Percentiles rank a stretch among this genome's conserved stretches.
phyloP scores from a whole-genome alignment of 2,113 vertebrate genomes.

The Toxostoma redivivum region DNA sequence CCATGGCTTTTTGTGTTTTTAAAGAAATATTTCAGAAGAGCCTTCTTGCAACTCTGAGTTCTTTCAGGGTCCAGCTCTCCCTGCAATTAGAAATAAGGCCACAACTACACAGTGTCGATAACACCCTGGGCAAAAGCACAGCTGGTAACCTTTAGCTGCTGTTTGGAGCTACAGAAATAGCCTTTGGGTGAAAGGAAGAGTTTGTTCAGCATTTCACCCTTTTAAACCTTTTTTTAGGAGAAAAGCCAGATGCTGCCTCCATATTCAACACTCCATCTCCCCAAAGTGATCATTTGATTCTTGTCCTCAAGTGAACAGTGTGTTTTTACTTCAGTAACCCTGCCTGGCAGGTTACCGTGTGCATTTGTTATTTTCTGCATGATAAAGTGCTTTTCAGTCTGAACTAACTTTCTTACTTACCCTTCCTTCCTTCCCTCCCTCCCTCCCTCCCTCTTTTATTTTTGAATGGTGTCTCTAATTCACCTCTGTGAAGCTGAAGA shows the following conservation, averaged over 20 bases:
- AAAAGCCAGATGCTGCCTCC: constrained; percentile 1
- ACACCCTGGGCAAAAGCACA: not conserved
- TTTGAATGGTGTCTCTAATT: not conserved
- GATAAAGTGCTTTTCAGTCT: not conserved
- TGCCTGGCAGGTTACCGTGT: not conserved
- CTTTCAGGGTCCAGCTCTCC: not conserved
- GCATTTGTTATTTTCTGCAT: not conserved
- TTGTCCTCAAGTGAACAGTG: not conserved
- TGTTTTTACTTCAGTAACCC: constrained; percentile 3
- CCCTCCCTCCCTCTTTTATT: not conserved
- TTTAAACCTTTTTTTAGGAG: constrained; percentile 33
- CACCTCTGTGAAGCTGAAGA: not conserved
- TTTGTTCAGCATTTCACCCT: constrained; percentile 43
- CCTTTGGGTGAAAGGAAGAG: not conserved
- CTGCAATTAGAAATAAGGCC: not conserved
- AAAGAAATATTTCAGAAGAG: not conserved
- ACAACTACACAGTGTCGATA: not conserved
- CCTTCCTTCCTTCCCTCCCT: no score
- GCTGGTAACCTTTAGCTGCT: not conserved
- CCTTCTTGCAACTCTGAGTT: not conserved
- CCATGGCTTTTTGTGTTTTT: accelerated
- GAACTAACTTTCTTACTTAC: not conserved
- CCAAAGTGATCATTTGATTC: not conserved
- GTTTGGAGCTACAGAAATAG: not conserved
- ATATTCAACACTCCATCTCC: constrained; percentile 3